phyloP scores from a whole-genome alignment of 2,888 invertebrate genomes.

The Cabera pusaria region DNA sequence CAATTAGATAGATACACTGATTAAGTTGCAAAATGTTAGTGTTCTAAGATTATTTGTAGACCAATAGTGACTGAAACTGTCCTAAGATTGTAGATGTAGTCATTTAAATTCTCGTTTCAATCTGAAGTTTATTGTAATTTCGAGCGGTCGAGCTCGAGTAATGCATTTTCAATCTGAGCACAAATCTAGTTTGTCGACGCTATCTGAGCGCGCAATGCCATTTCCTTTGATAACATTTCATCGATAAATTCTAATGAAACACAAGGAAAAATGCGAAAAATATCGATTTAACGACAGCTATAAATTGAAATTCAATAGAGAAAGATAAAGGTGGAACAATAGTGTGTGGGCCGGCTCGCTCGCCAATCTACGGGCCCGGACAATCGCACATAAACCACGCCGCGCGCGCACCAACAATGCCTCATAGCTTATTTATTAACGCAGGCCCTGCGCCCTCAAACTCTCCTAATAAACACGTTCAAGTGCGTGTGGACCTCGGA shows the following conservation, averaged over 20 bases:
- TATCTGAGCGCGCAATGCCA: conserved; percentile 8
- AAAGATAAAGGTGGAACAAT: conserved; percentile 43
- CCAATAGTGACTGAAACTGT: too few species aligned
- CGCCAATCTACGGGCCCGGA: conserved; percentile 36
- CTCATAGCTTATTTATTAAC: conserved; percentile 56
- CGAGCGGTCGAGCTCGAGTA: background rate
- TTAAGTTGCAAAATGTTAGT: too few species aligned
- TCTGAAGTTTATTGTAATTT: too few species aligned
- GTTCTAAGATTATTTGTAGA: too few species aligned
- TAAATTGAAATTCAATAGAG: conserved; percentile 52
- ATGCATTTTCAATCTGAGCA: background rate
- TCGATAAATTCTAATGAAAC: conserved; percentile 37
- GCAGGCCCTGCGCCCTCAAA: conserved; percentile 21
- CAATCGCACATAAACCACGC: conserved; percentile 72
- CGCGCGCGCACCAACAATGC: conserved; percentile 58
- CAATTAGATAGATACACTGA: too few species aligned
- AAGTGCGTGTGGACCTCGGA: too few species aligned
- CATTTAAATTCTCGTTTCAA: too few species aligned
- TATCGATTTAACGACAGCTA: conserved; percentile 51
- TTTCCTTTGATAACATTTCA: conserved; percentile 27
- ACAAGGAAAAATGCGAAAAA: conserved; percentile 50
- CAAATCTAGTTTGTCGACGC: conserved; percentile 1
- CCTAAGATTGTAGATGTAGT: too few species aligned
- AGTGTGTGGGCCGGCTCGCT: conserved; percentile 25
- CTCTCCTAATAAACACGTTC: too few species aligned